Percentiles rank a stretch among this genome's conserved stretches.
phyloP scores from a whole-genome alignment of 2,888 invertebrate species.

The Nasonovia ribisnigri region DNA sequence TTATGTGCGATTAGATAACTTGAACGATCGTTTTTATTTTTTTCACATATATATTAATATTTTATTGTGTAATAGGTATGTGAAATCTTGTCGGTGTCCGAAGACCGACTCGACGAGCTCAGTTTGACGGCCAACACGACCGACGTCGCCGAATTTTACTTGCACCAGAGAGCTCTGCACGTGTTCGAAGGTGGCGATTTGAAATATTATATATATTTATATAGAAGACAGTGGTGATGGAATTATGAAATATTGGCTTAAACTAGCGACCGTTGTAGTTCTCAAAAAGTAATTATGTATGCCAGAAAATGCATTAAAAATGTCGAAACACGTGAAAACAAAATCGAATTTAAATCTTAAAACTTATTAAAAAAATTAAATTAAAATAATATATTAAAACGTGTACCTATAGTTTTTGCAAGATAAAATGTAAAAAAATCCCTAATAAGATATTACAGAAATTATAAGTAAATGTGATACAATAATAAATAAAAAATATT shows the following conservation, averaged over 20 bases:
- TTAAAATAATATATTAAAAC: too few species aligned
- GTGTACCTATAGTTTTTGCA: too few species aligned
- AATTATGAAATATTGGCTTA: neutral
- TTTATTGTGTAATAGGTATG: slow-evolving; percentile 70
- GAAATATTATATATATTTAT: neutral
- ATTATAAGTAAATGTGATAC: too few species aligned
- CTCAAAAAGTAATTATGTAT: neutral
- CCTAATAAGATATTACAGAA: too few species aligned
- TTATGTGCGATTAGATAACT: neutral
- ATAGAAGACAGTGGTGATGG: neutral
- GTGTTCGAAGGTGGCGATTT: slow-evolving; percentile 78
- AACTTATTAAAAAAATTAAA: too few species aligned
- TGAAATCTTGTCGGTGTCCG: slow-evolving; percentile 74
- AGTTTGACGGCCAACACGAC: slow-evolving; percentile 78
- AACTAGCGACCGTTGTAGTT: neutral
- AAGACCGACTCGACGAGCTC: slow-evolving; percentile 76
- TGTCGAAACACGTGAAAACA: neutral
- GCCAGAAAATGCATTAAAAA: neutral
- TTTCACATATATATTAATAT: slow-evolving; percentile 7
- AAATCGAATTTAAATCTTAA: neutral
- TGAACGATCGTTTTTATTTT: neutral
- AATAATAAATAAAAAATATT: neutral
- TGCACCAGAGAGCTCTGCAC: slow-evolving; percentile 89
- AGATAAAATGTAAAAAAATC: too few species aligned
- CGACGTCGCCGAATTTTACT: slow-evolving; percentile 78